A percentile compares a stretch with the other conserved stretches of the same genome.
Evolutionary conservation across 1,140 invertebrate genomes (phyloP).

Genomic region (Sycobia sp.): DNA sequence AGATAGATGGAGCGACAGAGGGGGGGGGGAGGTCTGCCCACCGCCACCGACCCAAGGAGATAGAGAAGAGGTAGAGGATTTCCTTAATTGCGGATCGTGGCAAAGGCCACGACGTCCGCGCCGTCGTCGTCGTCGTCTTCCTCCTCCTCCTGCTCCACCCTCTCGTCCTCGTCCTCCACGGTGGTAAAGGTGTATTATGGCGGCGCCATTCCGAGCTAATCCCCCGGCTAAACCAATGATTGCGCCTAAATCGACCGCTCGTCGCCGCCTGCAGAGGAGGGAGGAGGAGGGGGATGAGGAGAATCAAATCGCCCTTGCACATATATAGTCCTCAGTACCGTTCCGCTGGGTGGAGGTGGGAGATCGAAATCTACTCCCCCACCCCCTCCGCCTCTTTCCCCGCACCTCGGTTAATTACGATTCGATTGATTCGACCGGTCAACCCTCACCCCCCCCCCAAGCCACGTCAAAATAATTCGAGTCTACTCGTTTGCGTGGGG

Average conservation of each 20-base stretch:
- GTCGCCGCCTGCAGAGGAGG: no score
- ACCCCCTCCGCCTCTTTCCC: conserved; percentile 33
- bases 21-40: background rate
- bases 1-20: conserved; percentile 11
- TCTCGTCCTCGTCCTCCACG: no score
- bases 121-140: no score
- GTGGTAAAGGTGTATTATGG: no score
- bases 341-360: conserved; percentile 10
- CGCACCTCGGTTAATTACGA: no score
- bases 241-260: conserved; percentile 47
- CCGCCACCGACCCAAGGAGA: background rate
- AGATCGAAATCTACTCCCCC: conserved; percentile 18
- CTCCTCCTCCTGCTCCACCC: no score
- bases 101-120: conserved; percentile 3
- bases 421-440: no score
- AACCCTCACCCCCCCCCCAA: no score
- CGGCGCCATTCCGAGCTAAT: conserved; percentile 39
- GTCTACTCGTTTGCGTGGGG: no score
- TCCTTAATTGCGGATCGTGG: conserved; percentile 45
- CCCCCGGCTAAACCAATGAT: conserved; percentile 47
- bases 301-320: conserved; percentile 42
- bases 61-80: conserved; percentile 20
- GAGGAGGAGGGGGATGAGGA: no score
- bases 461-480: no score
- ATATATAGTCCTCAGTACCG: no score